These are phyloP conservation scores for Hypomesus transpacificus DNA, from an alignment of 2,113 vertebrate genomes.

Conservation along the genomic window DNA sequence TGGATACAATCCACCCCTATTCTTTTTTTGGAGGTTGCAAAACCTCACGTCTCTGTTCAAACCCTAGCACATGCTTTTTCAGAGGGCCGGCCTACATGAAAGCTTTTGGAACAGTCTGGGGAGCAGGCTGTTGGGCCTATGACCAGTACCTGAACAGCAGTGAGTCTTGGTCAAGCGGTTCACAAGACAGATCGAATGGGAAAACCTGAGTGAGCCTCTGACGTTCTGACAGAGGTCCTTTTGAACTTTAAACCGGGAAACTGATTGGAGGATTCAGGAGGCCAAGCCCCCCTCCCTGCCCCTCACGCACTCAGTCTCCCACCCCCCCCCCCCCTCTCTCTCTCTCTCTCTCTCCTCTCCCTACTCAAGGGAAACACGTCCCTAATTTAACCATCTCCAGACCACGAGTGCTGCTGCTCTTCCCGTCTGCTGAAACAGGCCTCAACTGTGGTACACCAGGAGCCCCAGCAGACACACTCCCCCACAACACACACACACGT, in stretches of 20 bases:
- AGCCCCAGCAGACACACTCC: constrained; percentile 9
- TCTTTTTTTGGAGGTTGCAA: constrained; percentile 11
- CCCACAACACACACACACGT: not conserved
- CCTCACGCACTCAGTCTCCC: not conserved
- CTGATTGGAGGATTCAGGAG: constrained; percentile 27
- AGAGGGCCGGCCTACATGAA: constrained; percentile 46
- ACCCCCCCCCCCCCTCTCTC: not conserved
- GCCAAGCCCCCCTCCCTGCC: not conserved
- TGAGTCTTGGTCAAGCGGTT: constrained; percentile 16
- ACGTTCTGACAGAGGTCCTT: constrained; percentile 8
- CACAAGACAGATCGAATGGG: constrained; percentile 31
- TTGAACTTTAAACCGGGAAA: constrained; percentile 56
- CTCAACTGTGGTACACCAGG: constrained; percentile 4
- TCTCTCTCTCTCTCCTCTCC: not conserved
- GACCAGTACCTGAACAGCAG: constrained; percentile 35
- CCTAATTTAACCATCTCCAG: constrained; percentile 41
- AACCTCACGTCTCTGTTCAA: constrained; percentile 22
- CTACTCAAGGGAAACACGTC: constrained; percentile 1
- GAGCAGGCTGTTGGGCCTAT: constrained; percentile 11
- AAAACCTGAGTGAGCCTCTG: constrained; percentile 44
- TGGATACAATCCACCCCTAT: constrained; percentile 53
- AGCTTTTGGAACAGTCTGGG: constrained; percentile 32
- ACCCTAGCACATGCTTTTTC: constrained; percentile 48
- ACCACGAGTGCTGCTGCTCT: constrained; percentile 10
- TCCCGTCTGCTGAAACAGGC: constrained; percentile 23